Base-by-base conservation (phyloP, 2,113 vertebrate genomes). In the Plectropomus leopardus region DNA sequence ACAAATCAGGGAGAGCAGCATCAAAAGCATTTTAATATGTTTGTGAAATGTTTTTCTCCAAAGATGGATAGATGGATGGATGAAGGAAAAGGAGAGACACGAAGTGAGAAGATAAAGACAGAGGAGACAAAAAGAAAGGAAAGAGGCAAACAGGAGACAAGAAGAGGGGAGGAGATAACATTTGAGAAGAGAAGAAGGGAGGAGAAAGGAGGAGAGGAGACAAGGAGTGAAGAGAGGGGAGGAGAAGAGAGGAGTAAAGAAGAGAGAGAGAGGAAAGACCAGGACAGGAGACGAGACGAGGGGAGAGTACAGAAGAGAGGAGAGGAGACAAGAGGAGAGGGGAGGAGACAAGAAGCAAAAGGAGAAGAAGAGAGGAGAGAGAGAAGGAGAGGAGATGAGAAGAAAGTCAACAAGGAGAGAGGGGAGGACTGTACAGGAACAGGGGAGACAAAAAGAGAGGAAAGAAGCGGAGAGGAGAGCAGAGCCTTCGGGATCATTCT, bases 401-500 rank as follows among this genome's bases (percentile, higher is more conserved):
- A 36, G 32, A 51, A 5, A 32, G 55, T 3, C 3, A 4, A 47
- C 16, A 6, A 19, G 50, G 13, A n/a, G 9, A 23, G n/a, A 23
- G n/a, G n/a, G 65, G 59, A 45, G 36, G 19, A 64, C n/a, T n/a
- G n/a, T n/a, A n/a, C n/a, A n/a, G n/a, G n/a, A n/a, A n/a, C n/a
- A n/a, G 36, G n/a, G 32, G 21, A 65, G 67, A 48, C 44, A 23
- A 64, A 40, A 45, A 28, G 11, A 68, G 47, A 34, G 23, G n/a
- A 30, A 16, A 47, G 67, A 15, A 36, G 15, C 21, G 63, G 28
- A 75, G 23, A 30, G 57, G 16, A 72, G 47, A 40, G 23, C 28
- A 60, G 58, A 59, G 61, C 9, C 72, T 76, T 67, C 23, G 45
- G 21, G 24, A 67, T 60, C 26, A 15, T 73, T 81, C 69, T 24